A percentile compares a stretch with the other conserved stretches of the same genome.
phyloP scores from a whole-genome alignment of 1,140 invertebrate genomes.

The Dinoponera quadriceps region DNA sequence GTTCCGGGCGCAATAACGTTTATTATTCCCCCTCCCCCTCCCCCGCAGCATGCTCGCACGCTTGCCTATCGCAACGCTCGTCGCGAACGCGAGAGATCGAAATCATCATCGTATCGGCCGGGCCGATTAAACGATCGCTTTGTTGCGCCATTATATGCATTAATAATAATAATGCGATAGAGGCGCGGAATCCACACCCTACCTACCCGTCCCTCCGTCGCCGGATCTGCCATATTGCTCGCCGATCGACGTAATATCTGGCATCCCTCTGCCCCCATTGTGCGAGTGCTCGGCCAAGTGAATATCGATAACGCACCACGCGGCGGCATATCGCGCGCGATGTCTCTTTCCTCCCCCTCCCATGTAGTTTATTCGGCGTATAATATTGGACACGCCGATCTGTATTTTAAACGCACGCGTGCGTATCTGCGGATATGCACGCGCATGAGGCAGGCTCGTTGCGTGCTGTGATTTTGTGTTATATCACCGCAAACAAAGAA shows the following conservation, averaged over 20 bases:
- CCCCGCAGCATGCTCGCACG: constrained; percentile 9
- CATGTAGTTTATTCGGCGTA: too few species aligned
- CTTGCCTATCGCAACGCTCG: constrained; percentile 16
- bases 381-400: too few species aligned
- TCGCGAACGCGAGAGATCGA: constrained; percentile 40
- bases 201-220: neutral
- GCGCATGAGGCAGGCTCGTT: too few species aligned
- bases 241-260: constrained; percentile 43
- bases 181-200: constrained; percentile 9
- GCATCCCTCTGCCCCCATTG: constrained; percentile 14
- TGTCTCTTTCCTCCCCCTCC: constrained; percentile 53
- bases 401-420: neutral
- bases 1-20: constrained; percentile 62
- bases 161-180: constrained; percentile 56
- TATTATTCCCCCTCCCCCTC: constrained; percentile 69
- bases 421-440: too few species aligned
- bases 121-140: constrained; percentile 60
- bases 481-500: too few species aligned
- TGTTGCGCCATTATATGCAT: constrained; percentile 39
- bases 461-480: too few species aligned
- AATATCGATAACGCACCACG: constrained; percentile 52
- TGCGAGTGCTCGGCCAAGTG: constrained; percentile 43
- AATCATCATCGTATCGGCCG: constrained; percentile 58
- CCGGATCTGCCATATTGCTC: constrained; percentile 30
- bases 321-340: constrained; percentile 22